Base-by-base conservation (phyloP, 2,113 vertebrate genomes). In the Strigops habroptila region DNA sequence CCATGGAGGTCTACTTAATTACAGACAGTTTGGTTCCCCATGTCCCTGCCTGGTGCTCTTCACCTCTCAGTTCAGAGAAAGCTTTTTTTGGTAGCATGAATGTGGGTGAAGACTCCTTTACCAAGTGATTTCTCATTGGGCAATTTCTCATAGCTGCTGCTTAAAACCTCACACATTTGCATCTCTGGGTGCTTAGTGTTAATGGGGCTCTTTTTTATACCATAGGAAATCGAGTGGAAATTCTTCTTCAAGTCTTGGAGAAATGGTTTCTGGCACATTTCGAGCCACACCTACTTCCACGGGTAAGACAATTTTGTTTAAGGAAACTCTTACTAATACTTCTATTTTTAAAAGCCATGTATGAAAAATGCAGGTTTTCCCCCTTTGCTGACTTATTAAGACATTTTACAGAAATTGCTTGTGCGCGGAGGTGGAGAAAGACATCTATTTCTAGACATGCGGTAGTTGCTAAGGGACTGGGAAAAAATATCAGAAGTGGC, bases 201-300 rank as follows among this genome's bases (percentile, higher is more conserved):
- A 68, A 88, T 7, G 37, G 81, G 18, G 43, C 43, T 95, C 82
- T 93, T 74, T 86, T n/a, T 93, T 48, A 13, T 92, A 24, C 94
- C 93, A 3, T 85, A 99, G 99, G 97, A 99, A 99, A 97, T 99
- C 99, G 22, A 99, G 99, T 91, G 99, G 99, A 73, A 99, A 99
- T 97, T 99, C 99, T 78, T 99, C 99, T 74, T 99, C 99, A 90
- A 99, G 99, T 96, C 98, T 99, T 27, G 99, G 99, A 91, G 99
- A 99, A 92, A 99, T 99, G 99, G 99, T 99, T 89, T 99, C 99
- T 53, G 99, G 99, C 76, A 99, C 99, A 1, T 99, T 99, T 96
- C 99, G 99, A 96, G 98, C 99, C 68, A 99, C 99, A 51, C 99
- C 99, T 37, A 99, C 98, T 91, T 98, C 99, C 93, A 95, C 99